Evolutionary conservation across 2,113 vertebrate genomes (phyloP).

Genomic region (Harpagus bidentatus): DNA sequence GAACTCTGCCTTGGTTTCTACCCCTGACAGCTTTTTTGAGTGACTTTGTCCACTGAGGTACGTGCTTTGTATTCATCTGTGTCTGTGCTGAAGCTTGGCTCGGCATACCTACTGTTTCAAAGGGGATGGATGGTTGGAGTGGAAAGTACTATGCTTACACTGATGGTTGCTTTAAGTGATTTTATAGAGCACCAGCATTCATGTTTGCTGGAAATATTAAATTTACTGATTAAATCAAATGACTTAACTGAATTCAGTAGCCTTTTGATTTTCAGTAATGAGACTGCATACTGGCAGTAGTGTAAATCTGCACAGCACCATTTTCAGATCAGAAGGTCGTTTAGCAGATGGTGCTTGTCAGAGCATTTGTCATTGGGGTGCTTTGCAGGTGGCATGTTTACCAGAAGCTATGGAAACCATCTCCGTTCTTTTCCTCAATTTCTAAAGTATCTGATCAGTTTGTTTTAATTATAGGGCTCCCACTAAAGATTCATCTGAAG

Average conservation of each 20-base stretch:
- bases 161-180: background rate
- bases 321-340: background rate
- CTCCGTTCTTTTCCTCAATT: background rate
- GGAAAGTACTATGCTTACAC: background rate
- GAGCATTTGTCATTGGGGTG: rapidly evolving
- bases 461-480: slow-evolving; percentile 80
- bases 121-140: background rate
- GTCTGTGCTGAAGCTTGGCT: background rate
- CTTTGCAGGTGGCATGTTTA: background rate
- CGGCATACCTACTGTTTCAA: background rate
- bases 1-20: background rate
- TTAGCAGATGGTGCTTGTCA: background rate
- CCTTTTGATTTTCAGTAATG: background rate
- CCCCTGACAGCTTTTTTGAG: background rate
- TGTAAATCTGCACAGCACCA: background rate
- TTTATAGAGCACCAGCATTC: background rate
- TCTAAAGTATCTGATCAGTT: slow-evolving; percentile 6
- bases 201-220: background rate
- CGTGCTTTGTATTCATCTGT: background rate
- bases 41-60: background rate
- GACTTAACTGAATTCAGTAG: background rate
- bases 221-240: background rate
- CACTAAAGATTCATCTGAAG: slow-evolving; percentile 87
- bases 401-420: background rate
- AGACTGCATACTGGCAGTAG: background rate